Percentiles rank a stretch among this genome's conserved stretches.
Evolutionary conservation across 2,888 invertebrate species (phyloP).

Genomic region (Chaetogeoica ovagalla): DNA sequence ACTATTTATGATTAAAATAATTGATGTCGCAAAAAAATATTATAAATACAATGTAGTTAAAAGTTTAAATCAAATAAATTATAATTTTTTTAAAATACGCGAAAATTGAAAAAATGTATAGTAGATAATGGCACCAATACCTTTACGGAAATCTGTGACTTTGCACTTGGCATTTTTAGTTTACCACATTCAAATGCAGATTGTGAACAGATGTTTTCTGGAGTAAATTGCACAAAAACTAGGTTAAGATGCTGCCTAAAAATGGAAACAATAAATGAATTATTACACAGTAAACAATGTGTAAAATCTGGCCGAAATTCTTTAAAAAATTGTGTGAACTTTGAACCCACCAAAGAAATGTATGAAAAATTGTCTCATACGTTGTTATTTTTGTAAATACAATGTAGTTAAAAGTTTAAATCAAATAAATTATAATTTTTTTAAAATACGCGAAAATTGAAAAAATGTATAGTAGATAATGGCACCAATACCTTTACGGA

Average conservation of each 20-base stretch:
- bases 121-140: not conserved
- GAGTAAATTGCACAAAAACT: not conserved
- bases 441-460: not conserved
- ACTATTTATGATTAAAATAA: not conserved
- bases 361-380: slow-evolving; percentile 1
- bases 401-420: not conserved
- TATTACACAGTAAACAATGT: not conserved
- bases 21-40: not conserved
- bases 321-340: not conserved
- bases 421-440: not conserved
- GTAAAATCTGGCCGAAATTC: not conserved
- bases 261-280: not conserved
- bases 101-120: slow-evolving; percentile 1
- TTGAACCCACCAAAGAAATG: not conserved
- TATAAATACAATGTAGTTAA: not conserved
- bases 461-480: slow-evolving; percentile 2
- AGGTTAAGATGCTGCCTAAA: not conserved
- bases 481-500: not conserved
- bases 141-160: not conserved
- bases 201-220: not conserved
- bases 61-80: not conserved
- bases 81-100: not conserved
- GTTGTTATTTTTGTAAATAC: slow-evolving; percentile 1
- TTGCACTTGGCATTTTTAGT: not conserved
- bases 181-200: slow-evolving; percentile 1